phyloP scores from a whole-genome alignment of 2,797 vertebrate genomes.

The Bryconaethiops microstoma region DNA sequence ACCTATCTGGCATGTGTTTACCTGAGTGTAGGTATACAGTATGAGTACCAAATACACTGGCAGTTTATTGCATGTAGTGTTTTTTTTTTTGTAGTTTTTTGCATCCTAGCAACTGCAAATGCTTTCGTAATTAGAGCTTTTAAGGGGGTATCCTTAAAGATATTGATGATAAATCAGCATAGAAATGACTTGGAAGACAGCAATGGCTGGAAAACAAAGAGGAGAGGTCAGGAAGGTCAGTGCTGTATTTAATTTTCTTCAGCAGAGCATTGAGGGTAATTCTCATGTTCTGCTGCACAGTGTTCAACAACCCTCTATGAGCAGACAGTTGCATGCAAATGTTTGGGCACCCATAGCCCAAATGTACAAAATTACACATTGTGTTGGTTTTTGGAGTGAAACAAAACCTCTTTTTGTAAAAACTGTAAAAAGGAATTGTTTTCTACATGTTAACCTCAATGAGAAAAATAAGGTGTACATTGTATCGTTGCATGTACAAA shows the following conservation, averaged over 20 bases:
- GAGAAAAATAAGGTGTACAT: too few species aligned
- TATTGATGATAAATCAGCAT: background rate
- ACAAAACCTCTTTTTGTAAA: too few species aligned
- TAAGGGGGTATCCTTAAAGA: background rate
- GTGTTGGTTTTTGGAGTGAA: too few species aligned
- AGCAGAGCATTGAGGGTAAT: constrained; percentile 34
- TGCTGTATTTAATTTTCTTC: constrained; percentile 35
- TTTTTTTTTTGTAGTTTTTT: background rate
- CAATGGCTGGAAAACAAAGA: background rate
- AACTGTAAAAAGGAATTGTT: too few species aligned
- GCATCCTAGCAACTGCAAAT: background rate
- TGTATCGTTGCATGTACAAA: too few species aligned
- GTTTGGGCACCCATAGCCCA: too few species aligned
- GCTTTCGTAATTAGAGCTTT: background rate
- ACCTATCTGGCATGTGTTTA: too few species aligned
- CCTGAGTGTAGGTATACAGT: background rate
- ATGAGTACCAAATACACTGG: background rate
- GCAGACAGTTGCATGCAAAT: background rate
- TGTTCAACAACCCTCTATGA: background rate
- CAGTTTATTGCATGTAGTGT: background rate
- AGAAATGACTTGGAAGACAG: background rate
- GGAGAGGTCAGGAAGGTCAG: background rate
- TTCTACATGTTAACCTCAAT: too few species aligned
- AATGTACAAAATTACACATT: too few species aligned
- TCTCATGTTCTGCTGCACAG: background rate